These are phyloP conservation scores for Drosophila gaucha DNA, from an alignment of 2,888 invertebrate genomes.

Conservation along the genomic window DNA sequence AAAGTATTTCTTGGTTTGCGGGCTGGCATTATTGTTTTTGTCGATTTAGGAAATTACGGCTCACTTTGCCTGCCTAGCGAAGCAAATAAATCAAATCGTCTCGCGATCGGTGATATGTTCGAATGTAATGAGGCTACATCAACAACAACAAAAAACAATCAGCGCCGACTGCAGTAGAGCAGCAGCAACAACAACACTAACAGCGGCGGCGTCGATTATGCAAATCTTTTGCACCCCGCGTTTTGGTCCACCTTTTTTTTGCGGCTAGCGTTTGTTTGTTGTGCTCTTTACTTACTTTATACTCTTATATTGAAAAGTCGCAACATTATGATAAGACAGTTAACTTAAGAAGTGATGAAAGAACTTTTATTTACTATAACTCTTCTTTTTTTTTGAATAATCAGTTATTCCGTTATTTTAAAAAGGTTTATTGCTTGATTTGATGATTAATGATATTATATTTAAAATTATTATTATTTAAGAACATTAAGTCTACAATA, in stretches of 20 bases:
- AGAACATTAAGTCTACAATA: too few relatives aligned
- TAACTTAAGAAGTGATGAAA: neutral
- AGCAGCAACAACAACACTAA: conserved; percentile 21
- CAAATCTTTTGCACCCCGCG: conserved; percentile 57
- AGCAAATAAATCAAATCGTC: conserved; percentile 74
- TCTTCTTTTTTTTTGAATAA: neutral
- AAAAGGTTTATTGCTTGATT: too few relatives aligned
- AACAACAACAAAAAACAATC: conserved; percentile 49
- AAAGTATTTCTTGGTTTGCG: conserved; percentile 68
- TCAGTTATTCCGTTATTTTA: neutral
- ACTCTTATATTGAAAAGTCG: conserved; percentile 8
- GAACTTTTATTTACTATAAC: too few relatives aligned
- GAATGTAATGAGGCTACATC: conserved; percentile 73
- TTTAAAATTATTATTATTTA: neutral
- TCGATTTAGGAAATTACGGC: conserved; percentile 74
- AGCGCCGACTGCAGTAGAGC: conserved; percentile 39
- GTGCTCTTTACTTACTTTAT: conserved; percentile 14
- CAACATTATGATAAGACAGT: neutral
- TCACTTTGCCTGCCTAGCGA: conserved; percentile 66
- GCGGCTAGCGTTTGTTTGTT: conserved; percentile 19
- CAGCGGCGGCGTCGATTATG: conserved; percentile 63
- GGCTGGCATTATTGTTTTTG: conserved; percentile 32
- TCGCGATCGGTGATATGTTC: conserved; percentile 73
- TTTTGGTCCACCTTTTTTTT: conserved; percentile 16
- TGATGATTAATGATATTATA: neutral